These are phyloP conservation scores for Matsumyia berberina DNA, from an alignment of 2,888 invertebrate genomes.

Conservation along the genomic window DNA sequence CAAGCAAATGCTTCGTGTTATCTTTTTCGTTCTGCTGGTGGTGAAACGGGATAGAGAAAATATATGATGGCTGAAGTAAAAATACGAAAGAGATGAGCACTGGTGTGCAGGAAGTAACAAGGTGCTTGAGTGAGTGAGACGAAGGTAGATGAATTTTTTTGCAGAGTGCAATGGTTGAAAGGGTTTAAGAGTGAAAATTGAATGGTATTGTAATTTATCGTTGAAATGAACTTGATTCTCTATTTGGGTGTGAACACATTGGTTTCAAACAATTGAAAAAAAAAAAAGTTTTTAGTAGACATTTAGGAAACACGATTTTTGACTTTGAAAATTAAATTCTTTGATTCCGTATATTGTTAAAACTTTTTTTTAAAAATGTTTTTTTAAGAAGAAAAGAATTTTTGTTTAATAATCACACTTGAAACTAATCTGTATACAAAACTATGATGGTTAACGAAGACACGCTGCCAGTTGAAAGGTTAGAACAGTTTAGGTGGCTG, in stretches of 20 bases:
- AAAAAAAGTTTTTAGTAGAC: too few relatives aligned
- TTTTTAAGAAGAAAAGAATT: too few relatives aligned
- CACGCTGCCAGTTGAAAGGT: too few relatives aligned
- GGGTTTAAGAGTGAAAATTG: constrained; percentile 51
- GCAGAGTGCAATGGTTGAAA: constrained; percentile 50
- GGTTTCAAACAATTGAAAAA: too few relatives aligned
- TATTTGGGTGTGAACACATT: constrained; percentile 69
- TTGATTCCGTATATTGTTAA: neutral
- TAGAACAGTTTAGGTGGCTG: too few relatives aligned
- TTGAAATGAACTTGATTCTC: constrained; percentile 46
- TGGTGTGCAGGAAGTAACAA: constrained; percentile 4
- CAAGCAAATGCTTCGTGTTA: neutral
- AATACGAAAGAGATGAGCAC: constrained; percentile 11
- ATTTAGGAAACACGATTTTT: too few relatives aligned
- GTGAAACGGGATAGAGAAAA: neutral
- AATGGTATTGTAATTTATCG: constrained; percentile 34
- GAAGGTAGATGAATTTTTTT: neutral
- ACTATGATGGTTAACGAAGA: too few relatives aligned
- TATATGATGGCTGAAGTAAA: constrained; percentile 7
- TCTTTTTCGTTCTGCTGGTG: constrained; percentile 38
- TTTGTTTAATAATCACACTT: too few relatives aligned
- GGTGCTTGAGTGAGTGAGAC: constrained; percentile 36
- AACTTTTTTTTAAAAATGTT: too few relatives aligned
- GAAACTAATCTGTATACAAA: too few relatives aligned
- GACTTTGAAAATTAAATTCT: neutral